Percentiles rank a stretch among this genome's conserved stretches.
phyloP scores from a whole-genome alignment of 2,888 invertebrate genomes.

The Aspidiotus destructor region DNA sequence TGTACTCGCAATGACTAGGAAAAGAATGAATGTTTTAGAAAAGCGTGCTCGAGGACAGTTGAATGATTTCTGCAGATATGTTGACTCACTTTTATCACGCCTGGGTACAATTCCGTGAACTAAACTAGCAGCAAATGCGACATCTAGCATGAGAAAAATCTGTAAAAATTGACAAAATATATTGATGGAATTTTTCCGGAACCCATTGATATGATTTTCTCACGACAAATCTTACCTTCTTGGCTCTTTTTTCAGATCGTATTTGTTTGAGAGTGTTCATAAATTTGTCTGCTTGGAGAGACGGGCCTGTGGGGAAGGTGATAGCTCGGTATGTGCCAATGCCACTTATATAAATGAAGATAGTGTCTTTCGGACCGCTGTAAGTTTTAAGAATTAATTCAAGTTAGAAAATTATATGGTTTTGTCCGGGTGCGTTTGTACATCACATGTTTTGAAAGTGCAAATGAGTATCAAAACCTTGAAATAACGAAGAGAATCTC shows the following conservation, averaged over 20 bases:
- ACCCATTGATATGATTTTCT: too few relatives aligned
- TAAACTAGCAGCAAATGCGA: not conserved
- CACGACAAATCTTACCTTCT: too few relatives aligned
- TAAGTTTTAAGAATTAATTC: too few relatives aligned
- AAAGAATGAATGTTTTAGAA: not conserved
- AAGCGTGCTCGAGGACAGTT: too few relatives aligned
- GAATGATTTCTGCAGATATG: too few relatives aligned
- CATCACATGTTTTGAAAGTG: too few relatives aligned
- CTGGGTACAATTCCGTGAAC: not conserved
- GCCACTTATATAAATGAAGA: conserved; percentile 6
- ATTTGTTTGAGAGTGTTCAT: not conserved
- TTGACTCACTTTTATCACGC: not conserved
- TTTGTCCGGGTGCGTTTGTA: too few relatives aligned
- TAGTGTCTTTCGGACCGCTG: conserved; percentile 7
- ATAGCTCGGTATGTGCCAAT: not conserved
- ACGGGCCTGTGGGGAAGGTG: conserved; percentile 10
- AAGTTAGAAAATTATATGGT: too few relatives aligned
- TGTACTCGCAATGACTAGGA: conserved; percentile 6
- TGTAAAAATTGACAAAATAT: not conserved
- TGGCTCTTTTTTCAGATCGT: conserved; percentile 1
- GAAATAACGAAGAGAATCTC: too few relatives aligned
- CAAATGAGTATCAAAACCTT: too few relatives aligned
- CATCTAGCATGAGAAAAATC: too few relatives aligned
- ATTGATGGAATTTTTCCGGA: too few relatives aligned
- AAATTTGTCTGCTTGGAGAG: not conserved